Evolutionary conservation across 2,113 vertebrate genomes (phyloP).

Genomic region (Platycercus adscitus): DNA sequence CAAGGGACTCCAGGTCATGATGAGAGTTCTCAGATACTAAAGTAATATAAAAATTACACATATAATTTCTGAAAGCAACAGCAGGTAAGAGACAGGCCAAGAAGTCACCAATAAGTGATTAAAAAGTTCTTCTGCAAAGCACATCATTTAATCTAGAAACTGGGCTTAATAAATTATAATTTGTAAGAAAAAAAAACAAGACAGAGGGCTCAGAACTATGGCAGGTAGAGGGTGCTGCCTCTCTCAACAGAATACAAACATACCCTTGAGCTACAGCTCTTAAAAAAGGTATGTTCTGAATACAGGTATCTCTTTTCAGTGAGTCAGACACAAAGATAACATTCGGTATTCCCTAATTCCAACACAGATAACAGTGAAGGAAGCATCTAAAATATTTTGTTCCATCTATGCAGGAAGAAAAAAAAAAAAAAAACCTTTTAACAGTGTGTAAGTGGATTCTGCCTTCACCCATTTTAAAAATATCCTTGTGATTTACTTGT

Average conservation of each 20-base stretch:
- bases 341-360: neutral
- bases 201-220: neutral
- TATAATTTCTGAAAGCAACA: neutral
- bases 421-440: neutral
- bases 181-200: neutral
- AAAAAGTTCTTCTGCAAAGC: neutral
- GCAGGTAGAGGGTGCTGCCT: neutral
- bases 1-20: neutral
- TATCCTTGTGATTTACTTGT: neutral
- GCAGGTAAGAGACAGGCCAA: neutral
- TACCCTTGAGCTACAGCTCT: neutral
- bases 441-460: neutral
- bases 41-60: neutral
- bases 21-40: neutral
- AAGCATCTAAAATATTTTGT: neutral
- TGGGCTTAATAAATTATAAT: neutral
- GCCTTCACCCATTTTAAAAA: neutral
- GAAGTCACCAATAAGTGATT: neutral
- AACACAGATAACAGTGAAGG: neutral
- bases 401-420: neutral
- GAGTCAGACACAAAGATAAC: neutral
- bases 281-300: neutral
- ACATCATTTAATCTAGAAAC: neutral
- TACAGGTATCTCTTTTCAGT: neutral
- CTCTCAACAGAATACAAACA: neutral